phyloP scores from a whole-genome alignment of 2,113 vertebrate species.

The Ahaetulla prasina region DNA sequence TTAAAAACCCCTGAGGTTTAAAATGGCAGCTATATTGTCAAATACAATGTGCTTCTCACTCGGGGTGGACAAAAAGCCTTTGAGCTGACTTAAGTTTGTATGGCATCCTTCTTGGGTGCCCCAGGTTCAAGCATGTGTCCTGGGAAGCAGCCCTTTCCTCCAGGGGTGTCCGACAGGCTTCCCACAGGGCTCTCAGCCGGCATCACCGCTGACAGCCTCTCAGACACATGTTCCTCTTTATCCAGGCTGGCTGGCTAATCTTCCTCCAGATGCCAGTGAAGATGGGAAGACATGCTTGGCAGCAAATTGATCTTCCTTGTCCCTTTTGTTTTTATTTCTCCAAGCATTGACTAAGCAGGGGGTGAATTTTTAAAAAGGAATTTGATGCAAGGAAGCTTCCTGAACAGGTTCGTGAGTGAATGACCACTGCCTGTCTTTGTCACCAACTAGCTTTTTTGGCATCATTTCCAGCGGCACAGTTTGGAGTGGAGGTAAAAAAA shows the following conservation, averaged over 20 bases:
- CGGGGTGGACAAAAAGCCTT: constrained; percentile 55
- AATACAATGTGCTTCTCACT: constrained; percentile 58
- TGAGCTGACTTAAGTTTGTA: constrained; percentile 46
- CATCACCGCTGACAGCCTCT: neutral
- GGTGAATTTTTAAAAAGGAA: neutral
- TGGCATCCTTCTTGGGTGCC: constrained; percentile 38
- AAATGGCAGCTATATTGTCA: constrained; percentile 65
- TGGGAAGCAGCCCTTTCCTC: constrained; percentile 33
- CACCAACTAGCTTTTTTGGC: neutral
- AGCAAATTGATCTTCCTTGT: neutral
- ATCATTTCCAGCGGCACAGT: neutral
- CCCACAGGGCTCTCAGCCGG: constrained; percentile 3
- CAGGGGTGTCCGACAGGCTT: constrained; percentile 37
- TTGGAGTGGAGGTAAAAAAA: neutral
- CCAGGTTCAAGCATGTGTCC: constrained; percentile 18
- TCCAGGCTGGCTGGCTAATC: neutral
- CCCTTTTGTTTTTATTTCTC: constrained; percentile 22
- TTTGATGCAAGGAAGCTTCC: neutral
- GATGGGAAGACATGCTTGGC: constrained; percentile 22
- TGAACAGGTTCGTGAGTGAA: neutral
- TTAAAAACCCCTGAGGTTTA: constrained; percentile 59
- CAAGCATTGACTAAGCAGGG: neutral
- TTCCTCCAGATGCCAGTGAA: neutral
- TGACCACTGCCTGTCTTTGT: neutral
- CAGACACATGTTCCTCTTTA: constrained; percentile 29